phyloP scores from a whole-genome alignment of 2,797 vertebrate genomes.

The Poeciliopsis turneri region DNA sequence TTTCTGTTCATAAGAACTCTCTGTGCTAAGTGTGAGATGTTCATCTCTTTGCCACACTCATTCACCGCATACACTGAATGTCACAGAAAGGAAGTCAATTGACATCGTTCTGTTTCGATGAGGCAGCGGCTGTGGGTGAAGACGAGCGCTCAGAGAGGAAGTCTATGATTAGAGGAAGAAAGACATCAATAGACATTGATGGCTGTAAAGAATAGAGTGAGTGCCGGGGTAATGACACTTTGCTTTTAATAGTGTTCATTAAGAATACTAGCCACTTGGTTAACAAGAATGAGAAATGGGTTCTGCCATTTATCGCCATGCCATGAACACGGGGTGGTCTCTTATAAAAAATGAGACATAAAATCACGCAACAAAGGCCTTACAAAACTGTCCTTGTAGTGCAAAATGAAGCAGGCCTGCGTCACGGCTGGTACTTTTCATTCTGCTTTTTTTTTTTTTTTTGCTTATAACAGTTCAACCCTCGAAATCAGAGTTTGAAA shows the following conservation, averaged over 20 bases:
- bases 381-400: neutral
- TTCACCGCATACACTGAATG: conserved; percentile 17
- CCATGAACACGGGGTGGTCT: conserved; percentile 13
- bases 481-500: neutral
- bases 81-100: conserved; percentile 55
- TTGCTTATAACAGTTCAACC: neutral
- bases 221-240: conserved; percentile 71
- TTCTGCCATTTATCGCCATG: conserved; percentile 52
- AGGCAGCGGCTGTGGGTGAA: conserved; percentile 60
- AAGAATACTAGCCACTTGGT: conserved; percentile 67
- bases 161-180: conserved; percentile 62
- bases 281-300: conserved; percentile 64
- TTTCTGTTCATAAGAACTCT: neutral
- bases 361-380: neutral
- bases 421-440: neutral
- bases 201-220: conserved; percentile 78
- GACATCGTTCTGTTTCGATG: conserved; percentile 63
- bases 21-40: neutral
- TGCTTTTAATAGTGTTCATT: conserved; percentile 81
- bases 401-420: neutral
- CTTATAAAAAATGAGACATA: conserved; percentile 4
- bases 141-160: conserved; percentile 46
- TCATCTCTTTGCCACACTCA: neutral
- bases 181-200: conserved; percentile 72
- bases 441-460: no score